Evolutionary conservation across 2,113 vertebrate species (phyloP).

Genomic region (Sylvilagus bachmani): DNA sequence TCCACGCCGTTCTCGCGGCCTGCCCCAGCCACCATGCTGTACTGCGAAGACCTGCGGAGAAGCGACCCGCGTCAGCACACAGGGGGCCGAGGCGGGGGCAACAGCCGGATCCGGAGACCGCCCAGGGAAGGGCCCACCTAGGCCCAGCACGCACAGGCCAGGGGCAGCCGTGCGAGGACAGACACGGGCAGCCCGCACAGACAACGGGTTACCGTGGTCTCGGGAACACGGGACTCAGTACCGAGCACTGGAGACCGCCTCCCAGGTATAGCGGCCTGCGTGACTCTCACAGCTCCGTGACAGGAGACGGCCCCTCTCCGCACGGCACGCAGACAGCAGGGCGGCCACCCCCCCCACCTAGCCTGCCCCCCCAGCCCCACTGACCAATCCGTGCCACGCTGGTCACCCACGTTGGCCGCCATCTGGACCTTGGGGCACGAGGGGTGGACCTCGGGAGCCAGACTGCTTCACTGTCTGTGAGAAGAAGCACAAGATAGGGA

Average conservation of each 20-base stretch:
- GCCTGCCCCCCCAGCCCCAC: not conserved
- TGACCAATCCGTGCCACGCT: conserved; percentile 84
- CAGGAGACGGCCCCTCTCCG: too few relatives aligned
- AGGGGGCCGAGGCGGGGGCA: fast-evolving
- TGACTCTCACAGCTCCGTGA: not conserved
- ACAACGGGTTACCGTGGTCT: too few relatives aligned
- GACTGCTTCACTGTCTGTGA: conserved; percentile 64
- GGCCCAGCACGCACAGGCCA: not conserved
- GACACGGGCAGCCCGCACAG: too few relatives aligned
- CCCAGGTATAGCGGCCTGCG: not conserved
- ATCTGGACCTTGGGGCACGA: conserved; percentile 77
- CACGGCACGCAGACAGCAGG: not conserved
- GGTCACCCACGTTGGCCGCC: conserved; percentile 86
- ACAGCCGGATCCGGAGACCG: fast-evolving
- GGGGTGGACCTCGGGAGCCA: conserved; percentile 72
- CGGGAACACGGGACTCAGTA: not conserved
- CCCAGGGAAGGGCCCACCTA: not conserved
- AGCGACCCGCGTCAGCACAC: fast-evolving
- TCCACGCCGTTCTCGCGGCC: conserved; percentile 86
- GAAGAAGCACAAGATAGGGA: not conserved
- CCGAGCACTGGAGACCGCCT: too few relatives aligned
- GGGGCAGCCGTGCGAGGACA: too few relatives aligned
- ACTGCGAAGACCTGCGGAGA: conserved; percentile 80
- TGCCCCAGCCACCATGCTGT: conserved; percentile 79
- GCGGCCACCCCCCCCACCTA: not conserved